Percentiles rank a stretch among this genome's conserved stretches.
Evolutionary conservation across 2,113 vertebrate genomes (phyloP).

Genomic region (Synodontis membranacea): DNA sequence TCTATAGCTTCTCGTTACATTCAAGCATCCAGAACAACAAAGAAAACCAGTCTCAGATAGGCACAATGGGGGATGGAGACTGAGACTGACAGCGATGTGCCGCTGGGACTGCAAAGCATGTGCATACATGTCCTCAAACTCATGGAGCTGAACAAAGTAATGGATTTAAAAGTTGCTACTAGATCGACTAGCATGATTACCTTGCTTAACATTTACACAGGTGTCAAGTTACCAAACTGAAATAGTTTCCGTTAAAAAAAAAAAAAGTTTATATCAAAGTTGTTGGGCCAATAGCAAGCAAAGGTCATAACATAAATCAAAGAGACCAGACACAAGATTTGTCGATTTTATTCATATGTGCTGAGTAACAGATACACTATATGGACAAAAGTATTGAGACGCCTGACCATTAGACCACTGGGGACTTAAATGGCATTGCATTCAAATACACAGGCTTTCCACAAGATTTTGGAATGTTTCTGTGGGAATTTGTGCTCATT

Average conservation of each 20-base stretch:
- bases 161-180: neutral
- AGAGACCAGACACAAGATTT: neutral
- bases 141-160: neutral
- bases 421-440: too few species aligned
- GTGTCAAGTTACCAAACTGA: neutral
- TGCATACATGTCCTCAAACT: conserved; percentile 11
- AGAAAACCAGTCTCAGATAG: conserved; percentile 23
- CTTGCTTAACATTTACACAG: neutral
- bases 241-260: neutral
- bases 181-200: neutral
- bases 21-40: conserved; percentile 36
- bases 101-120: neutral
- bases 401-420: too few species aligned
- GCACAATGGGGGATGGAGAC: conserved; percentile 27
- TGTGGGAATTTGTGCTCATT: too few species aligned
- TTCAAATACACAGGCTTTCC: too few species aligned
- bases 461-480: too few species aligned
- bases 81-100: conserved; percentile 1
- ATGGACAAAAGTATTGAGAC: too few species aligned
- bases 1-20: conserved; percentile 44
- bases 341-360: neutral
- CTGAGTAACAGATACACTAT: too few species aligned
- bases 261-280: neutral
- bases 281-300: neutral
- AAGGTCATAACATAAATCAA: neutral